Evolutionary conservation across 2,113 vertebrate genomes (phyloP).

Genomic region (Hydropotes inermis): DNA sequence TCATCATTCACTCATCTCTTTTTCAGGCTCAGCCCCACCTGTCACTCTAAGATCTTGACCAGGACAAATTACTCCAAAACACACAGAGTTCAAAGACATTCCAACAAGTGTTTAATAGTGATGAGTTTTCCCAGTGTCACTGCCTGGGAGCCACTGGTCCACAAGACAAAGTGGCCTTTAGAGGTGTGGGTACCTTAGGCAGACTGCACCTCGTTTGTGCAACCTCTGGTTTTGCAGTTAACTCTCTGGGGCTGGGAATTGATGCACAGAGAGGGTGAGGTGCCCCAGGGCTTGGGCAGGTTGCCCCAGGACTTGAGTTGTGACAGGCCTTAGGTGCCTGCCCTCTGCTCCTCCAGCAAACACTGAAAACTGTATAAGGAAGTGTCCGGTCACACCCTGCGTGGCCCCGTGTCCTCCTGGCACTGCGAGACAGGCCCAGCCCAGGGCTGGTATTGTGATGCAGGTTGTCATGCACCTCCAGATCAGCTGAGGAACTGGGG

Average conservation of each 20-base stretch:
- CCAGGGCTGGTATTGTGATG: not conserved
- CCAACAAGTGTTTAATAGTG: not conserved
- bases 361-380: not conserved
- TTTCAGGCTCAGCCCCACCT: not conserved
- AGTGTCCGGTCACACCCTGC: rapidly evolving
- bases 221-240: not conserved
- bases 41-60: not conserved
- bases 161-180: no score
- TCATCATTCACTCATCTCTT: not conserved
- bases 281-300: not conserved
- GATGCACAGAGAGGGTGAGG: not conserved
- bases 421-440: not conserved
- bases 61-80: not conserved
- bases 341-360: not conserved
- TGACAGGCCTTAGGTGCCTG: no score
- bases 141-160: not conserved
- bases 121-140: not conserved
- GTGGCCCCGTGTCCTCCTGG: rapidly evolving
- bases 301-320: not conserved
- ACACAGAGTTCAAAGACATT: not conserved
- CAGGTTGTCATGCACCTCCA: not conserved
- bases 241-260: not conserved
- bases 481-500: not conserved
- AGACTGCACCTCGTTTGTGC: not conserved
- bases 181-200: not conserved